Evolutionary conservation across 2,113 vertebrate genomes (phyloP).

Genomic region (Oreochromis aureus): DNA sequence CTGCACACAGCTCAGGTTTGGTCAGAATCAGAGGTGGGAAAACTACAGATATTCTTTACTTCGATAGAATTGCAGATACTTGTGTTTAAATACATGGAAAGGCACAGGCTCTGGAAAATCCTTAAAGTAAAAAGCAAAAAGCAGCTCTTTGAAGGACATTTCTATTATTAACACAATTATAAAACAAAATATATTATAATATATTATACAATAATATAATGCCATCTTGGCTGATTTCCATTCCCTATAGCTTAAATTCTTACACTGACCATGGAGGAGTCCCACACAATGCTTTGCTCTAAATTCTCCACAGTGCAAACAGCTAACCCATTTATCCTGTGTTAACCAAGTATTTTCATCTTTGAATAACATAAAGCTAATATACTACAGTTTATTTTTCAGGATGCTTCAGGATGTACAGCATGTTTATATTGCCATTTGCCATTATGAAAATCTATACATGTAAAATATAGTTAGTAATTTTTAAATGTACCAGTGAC

Average conservation of each 20-base stretch:
- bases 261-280: background rate
- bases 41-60: background rate
- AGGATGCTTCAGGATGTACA: background rate
- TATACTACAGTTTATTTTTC: background rate
- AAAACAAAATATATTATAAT: background rate
- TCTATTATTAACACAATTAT: background rate
- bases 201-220: background rate
- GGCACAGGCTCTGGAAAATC: background rate
- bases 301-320: background rate
- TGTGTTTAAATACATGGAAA: background rate
- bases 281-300: background rate
- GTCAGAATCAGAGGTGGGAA: background rate
- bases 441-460: no score
- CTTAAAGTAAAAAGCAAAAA: background rate
- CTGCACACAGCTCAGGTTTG: background rate
- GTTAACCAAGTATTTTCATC: background rate
- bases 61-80: background rate
- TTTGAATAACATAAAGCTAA: background rate
- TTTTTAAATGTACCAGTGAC: no score
- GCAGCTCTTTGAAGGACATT: background rate
- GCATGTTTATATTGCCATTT: no score
- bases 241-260: background rate
- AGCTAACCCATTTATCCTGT: background rate
- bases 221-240: background rate
- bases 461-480: no score